Base-by-base conservation (phyloP, 2,113 vertebrate species). In the Otocyon megalotis region DNA sequence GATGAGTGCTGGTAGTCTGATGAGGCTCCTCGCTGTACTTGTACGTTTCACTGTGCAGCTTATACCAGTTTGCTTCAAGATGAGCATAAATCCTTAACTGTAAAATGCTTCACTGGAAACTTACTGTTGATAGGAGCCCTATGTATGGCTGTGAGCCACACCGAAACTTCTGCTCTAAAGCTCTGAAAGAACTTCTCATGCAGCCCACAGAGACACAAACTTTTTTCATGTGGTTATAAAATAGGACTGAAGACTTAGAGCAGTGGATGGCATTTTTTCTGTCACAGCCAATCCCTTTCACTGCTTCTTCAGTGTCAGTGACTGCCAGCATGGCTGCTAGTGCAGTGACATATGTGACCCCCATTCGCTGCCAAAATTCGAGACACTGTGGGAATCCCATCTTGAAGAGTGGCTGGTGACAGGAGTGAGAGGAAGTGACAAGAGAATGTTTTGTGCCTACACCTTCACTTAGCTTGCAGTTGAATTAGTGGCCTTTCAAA, bases 1-100 rank as follows among this genome's bases (percentile, higher is more conserved):
- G 58, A 32, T 72, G 20, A 91, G 71, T 89, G n/a, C 72, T 89
- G 14, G 85, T 67, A 85, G 9, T 3, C 1, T 77, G 60, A 84
- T 87, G 84, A 90, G 72, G 10, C 60, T 97, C n/a, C 60, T 90
- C 95, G n/a, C 8, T 90, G 32, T 81, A 56, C 35, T 80, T 8
- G 22, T 65, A 35, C 43, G 83, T 86, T 96, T 76, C 96, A 28
- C 15, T 86, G 65, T 10, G 56, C 12, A 72, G 81, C 86, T 95
- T 71, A 79, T 69, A 76, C 58, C 54, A 60, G 2, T 95, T 91
- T 91, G 13, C 35, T 96, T 28, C 53, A 90, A 77, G 43, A n/a
- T 17, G 65, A 88, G n/a, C 79, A 7, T 69, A 82, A 90, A 85
- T 93, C 48, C 65, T 94, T 48, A 84, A 74, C 13, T 62, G 20